Evolutionary conservation across 1,140 invertebrate genomes (phyloP).

Genomic region (Sitodiplosis mosellana): DNA sequence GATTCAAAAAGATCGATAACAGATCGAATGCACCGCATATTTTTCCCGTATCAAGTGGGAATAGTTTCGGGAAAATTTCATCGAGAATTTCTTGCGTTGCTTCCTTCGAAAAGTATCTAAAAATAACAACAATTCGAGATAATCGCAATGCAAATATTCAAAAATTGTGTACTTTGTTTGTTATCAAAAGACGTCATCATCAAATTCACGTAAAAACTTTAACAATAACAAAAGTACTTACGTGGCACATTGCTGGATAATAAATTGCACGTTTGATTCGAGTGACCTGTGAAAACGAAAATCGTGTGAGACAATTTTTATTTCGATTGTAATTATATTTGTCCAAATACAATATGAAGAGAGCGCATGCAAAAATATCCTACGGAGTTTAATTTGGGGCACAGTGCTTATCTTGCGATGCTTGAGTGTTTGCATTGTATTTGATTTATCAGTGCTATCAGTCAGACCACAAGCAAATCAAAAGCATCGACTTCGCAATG

Average conservation of each 20-base stretch:
- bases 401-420: not conserved
- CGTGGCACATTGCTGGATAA: constrained; percentile 11
- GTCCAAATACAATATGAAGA: too few relatives aligned
- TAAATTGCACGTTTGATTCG: constrained; percentile 12
- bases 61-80: constrained; percentile 57
- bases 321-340: too few relatives aligned
- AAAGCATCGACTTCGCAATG: not conserved
- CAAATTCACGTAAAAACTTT: too few relatives aligned
- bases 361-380: not conserved
- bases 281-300: constrained; percentile 11
- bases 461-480: not conserved
- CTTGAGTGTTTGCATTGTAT: not conserved
- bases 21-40: constrained; percentile 39
- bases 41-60: constrained; percentile 40
- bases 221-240: constrained; percentile 25
- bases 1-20: constrained; percentile 54
- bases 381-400: not conserved
- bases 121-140: too few relatives aligned
- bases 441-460: not conserved
- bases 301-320: not conserved
- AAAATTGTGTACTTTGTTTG: not conserved
- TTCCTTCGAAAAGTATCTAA: constrained; percentile 43
- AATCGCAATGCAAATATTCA: too few relatives aligned
- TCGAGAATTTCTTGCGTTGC: constrained; percentile 79
- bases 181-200: too few relatives aligned